Conservation (phyloP, 2,888 invertebrate species). For the Philereme transversata region DNA sequence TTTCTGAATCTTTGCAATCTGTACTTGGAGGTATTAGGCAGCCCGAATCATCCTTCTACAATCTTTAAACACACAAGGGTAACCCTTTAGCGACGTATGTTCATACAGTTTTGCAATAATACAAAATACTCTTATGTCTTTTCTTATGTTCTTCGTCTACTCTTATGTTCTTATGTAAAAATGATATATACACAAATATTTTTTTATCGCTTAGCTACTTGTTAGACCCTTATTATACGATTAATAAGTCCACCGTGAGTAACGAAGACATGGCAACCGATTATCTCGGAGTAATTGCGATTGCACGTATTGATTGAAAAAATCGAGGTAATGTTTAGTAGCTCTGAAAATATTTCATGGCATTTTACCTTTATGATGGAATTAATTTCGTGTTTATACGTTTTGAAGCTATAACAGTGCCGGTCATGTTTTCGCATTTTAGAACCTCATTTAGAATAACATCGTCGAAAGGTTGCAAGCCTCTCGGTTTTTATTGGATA, state of each 20-base stretch:
- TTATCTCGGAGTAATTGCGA: neutral
- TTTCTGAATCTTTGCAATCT: slow-evolving; percentile 7
- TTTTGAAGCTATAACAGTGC: neutral
- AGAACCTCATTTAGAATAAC: slow-evolving; percentile 7
- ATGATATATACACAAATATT: no score
- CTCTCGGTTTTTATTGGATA: no score
- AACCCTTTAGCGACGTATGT: no score
- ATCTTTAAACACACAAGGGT: no score
- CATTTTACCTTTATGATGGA: neutral
- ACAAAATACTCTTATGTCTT: no score
- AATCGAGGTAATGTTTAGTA: neutral
- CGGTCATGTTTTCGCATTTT: slow-evolving; percentile 41
- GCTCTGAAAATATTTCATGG: neutral
- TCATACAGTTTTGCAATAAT: no score
- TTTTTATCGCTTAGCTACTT: neutral
- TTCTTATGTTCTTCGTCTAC: no score
- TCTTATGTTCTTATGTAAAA: no score
- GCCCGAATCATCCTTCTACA: no score
- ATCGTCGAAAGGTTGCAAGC: no score
- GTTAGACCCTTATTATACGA: slow-evolving; percentile 1
- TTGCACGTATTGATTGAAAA: neutral
- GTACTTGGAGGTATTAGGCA: no score
- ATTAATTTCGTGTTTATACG: neutral
- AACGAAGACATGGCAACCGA: neutral
- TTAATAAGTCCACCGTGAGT: neutral